Conservation (phyloP, 2,888 invertebrate genomes). For the Gryllus longicercus region DNA sequence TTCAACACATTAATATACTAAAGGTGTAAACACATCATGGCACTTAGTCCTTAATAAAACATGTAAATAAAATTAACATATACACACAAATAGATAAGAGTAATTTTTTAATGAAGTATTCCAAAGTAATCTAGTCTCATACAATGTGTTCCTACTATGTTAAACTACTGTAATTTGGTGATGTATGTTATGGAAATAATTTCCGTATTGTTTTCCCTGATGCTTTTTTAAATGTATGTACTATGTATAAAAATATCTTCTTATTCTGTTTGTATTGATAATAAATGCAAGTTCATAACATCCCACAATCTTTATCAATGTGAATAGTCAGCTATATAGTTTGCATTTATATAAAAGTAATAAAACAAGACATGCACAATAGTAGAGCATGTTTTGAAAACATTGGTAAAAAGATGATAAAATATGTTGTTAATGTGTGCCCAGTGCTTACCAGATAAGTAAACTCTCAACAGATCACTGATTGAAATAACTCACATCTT, state of each 20-base stretch:
- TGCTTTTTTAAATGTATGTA: not conserved
- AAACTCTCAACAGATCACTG: too few relatives aligned
- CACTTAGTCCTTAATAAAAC: not conserved
- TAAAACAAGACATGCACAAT: not conserved
- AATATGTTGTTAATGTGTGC: not conserved
- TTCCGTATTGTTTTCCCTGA: not conserved
- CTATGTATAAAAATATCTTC: not conserved
- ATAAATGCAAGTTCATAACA: not conserved
- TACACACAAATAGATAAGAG: constrained; percentile 7
- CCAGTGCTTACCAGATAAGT: not conserved
- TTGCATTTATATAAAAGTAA: not conserved
- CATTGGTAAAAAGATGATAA: not conserved
- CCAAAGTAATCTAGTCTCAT: not conserved
- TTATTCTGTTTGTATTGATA: not conserved
- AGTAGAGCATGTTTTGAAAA: not conserved
- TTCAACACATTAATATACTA: not conserved
- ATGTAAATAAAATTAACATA: constrained; percentile 17
- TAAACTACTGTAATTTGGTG: not conserved
- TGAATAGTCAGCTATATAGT: not conserved
- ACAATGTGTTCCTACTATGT: constrained; percentile 17
- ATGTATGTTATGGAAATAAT: constrained; percentile 3
- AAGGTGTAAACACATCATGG: not conserved
- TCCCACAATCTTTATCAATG: not conserved
- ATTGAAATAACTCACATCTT: too few relatives aligned
- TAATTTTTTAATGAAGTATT: constrained; percentile 1